These are phyloP conservation scores for Rhynchotus rufescens DNA, from an alignment of 2,797 vertebrate species.

Conservation along the genomic window DNA sequence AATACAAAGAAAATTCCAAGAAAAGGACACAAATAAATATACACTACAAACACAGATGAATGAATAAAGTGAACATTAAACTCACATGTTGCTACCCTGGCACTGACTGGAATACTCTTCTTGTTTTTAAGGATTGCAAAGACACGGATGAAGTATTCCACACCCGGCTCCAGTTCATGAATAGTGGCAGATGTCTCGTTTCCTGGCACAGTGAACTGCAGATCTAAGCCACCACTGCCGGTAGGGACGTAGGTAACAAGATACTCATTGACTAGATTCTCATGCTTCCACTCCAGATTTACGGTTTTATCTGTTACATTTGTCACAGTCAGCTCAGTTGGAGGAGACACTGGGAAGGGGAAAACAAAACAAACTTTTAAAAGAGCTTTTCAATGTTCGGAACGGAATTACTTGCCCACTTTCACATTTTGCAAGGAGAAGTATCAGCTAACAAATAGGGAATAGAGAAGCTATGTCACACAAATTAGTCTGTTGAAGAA, in stretches of 20 bases:
- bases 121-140: slow-evolving; percentile 95
- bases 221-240: slow-evolving; percentile 88
- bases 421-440: slow-evolving; percentile 15
- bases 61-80: background rate
- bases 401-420: slow-evolving; percentile 25
- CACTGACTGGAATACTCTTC: slow-evolving; percentile 93
- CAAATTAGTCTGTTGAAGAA: slow-evolving; percentile 1
- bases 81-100: slow-evolving; percentile 94
- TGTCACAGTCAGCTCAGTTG: slow-evolving; percentile 90
- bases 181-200: slow-evolving; percentile 89
- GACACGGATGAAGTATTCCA: slow-evolving; percentile 96
- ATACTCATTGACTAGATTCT: slow-evolving; percentile 92
- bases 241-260: slow-evolving; percentile 92
- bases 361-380: background rate
- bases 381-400: slow-evolving; percentile 2
- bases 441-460: background rate
- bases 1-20: background rate
- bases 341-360: slow-evolving; percentile 88
- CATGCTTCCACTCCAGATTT: slow-evolving; percentile 94
- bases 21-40: background rate
- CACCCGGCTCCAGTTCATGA: slow-evolving; percentile 91
- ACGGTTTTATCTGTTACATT: slow-evolving; percentile 91
- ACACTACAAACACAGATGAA: background rate
- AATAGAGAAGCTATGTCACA: background rate
- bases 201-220: slow-evolving; percentile 91